These are phyloP conservation scores for Tyrannus savana DNA, from an alignment of 2,113 vertebrate species.

Conservation along the genomic window DNA sequence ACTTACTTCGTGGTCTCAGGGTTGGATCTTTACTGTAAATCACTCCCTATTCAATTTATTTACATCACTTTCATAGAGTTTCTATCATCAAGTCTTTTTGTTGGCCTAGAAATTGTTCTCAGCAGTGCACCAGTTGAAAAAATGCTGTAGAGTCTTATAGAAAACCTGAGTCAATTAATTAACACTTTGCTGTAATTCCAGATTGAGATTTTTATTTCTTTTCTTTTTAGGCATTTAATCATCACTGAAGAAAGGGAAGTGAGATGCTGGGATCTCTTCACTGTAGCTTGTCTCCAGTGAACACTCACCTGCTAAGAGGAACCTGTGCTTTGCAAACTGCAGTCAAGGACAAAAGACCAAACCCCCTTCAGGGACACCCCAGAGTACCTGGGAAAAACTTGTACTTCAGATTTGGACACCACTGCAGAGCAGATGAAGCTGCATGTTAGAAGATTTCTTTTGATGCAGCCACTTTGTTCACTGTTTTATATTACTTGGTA, in stretches of 20 bases:
- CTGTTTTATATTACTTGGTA: not conserved
- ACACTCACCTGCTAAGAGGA: not conserved
- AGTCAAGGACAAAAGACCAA: not conserved
- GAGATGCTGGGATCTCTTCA: not conserved
- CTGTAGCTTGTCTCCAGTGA: not conserved
- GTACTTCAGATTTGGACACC: not conserved
- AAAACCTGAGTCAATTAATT: not conserved
- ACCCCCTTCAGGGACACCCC: not conserved
- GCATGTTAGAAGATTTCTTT: not conserved
- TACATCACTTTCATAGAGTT: not conserved
- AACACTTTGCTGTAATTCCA: not conserved
- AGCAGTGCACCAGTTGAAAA: not conserved
- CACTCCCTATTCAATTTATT: not conserved
- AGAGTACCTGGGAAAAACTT: not conserved
- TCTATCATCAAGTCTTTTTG: not conserved
- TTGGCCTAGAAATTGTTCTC: not conserved
- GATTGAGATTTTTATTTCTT: not conserved
- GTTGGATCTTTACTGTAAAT: not conserved
- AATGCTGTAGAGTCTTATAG: not conserved
- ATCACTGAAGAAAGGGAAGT: slow-evolving; percentile 35
- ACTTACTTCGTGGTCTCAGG: not conserved
- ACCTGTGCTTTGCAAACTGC: slow-evolving; percentile 6
- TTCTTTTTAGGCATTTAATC: slow-evolving; percentile 36
- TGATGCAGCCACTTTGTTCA: not conserved
- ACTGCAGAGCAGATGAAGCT: not conserved